These are phyloP conservation scores for Illadopsis cleaveri DNA, from an alignment of 2,113 vertebrate species.

Conservation along the genomic window DNA sequence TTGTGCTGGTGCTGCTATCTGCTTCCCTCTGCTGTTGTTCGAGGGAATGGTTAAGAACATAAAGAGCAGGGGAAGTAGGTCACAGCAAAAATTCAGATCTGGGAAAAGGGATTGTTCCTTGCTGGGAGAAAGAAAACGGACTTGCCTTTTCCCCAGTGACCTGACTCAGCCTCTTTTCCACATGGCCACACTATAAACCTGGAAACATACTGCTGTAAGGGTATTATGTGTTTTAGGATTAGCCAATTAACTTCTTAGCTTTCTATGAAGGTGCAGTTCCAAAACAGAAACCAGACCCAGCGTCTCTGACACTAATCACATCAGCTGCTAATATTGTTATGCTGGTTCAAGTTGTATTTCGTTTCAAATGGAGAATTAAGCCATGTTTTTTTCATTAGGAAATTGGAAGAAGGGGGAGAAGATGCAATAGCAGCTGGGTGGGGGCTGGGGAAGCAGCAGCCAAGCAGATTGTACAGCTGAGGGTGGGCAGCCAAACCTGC, in stretches of 20 bases:
- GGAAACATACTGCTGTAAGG: conserved; percentile 25
- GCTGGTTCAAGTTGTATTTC: background rate
- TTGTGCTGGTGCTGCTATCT: conserved; percentile 21
- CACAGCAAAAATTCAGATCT: background rate
- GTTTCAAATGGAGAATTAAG: background rate
- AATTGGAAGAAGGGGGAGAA: background rate
- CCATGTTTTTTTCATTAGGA: background rate
- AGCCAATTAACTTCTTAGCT: conserved; percentile 55
- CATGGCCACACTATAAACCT: conserved; percentile 21
- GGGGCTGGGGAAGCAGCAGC: background rate
- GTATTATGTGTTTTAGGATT: conserved; percentile 49
- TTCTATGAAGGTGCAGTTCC: conserved; percentile 53
- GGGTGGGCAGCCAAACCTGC: background rate
- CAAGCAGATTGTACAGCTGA: background rate
- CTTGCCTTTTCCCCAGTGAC: conserved; percentile 46
- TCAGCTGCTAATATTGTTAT: conserved; percentile 25
- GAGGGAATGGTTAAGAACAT: conserved; percentile 28
- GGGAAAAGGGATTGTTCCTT: background rate
- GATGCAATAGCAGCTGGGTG: background rate
- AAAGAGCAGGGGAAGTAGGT: conserved; percentile 55
- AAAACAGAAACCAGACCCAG: conserved; percentile 48
- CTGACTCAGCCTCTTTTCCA: conserved; percentile 42
- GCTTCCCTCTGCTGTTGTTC: conserved; percentile 62
- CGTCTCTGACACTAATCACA: conserved; percentile 23
- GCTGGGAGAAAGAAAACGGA: background rate